Evolutionary conservation across 2,888 invertebrate species (phyloP).

Genomic region (Sphinx pinastri): DNA sequence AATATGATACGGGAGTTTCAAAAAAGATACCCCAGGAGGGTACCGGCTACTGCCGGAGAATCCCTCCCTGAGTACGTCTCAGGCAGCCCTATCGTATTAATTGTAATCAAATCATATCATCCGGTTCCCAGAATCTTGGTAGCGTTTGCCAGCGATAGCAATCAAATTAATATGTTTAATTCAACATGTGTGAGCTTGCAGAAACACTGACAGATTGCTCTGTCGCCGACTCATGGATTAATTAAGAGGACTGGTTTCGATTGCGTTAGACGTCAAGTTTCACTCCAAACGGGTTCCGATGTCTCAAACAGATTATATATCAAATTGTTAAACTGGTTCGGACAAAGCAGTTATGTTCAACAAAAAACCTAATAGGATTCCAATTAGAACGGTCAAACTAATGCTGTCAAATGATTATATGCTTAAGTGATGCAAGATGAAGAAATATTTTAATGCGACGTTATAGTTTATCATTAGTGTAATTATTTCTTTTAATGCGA

Average conservation of each 20-base stretch:
- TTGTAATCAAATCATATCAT: not conserved
- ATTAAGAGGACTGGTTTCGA: conserved; percentile 27
- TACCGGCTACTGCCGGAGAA: no score
- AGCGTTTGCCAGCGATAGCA: not conserved
- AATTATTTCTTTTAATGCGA: not conserved
- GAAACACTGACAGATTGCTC: conserved; percentile 24
- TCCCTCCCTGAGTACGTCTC: no score
- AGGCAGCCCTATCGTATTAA: no score
- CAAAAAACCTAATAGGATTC: conserved; percentile 14
- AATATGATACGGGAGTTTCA: no score
- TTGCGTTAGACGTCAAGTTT: conserved; percentile 13
- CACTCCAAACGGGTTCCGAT: conserved; percentile 13
- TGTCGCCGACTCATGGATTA: conserved; percentile 28
- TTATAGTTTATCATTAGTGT: not conserved
- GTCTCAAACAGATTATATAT: conserved; percentile 4
- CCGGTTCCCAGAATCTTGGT: not conserved
- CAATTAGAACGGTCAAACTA: conserved; percentile 14
- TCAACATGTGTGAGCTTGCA: conserved; percentile 21
- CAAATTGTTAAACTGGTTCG: conserved; percentile 7
- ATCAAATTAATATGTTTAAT: conserved; percentile 28
- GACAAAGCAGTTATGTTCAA: not conserved
- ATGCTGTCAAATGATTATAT: not conserved
- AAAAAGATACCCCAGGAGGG: no score
- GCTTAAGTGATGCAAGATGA: not conserved
- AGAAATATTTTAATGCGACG: not conserved